A percentile compares a stretch with the other conserved stretches of the same genome.
Conservation (phyloP, 2,888 invertebrate genomes). For the Chloroclysta siterata region DNA sequence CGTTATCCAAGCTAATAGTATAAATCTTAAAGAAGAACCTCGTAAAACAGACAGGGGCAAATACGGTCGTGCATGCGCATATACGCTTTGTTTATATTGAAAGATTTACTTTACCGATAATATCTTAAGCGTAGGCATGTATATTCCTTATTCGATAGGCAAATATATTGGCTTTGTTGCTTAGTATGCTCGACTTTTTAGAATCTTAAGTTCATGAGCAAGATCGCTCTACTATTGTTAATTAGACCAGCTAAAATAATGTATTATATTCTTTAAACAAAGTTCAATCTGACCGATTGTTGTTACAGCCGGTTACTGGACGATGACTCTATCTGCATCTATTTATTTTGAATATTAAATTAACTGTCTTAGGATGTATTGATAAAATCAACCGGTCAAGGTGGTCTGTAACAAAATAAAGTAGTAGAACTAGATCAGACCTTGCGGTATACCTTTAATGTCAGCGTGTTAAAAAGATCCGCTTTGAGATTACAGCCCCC, state of each 20-base stretch:
- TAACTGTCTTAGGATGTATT: slow-evolving; percentile 32
- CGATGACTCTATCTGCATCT: background rate
- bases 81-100: slow-evolving; percentile 51
- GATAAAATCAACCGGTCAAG: slow-evolving; percentile 48
- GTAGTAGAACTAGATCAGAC: slow-evolving; percentile 51
- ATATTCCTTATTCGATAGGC: slow-evolving; percentile 38
- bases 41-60: slow-evolving; percentile 65
- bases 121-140: slow-evolving; percentile 45
- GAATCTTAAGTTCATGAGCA: background rate
- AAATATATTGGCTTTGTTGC: slow-evolving; percentile 44
- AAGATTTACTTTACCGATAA: slow-evolving; percentile 54
- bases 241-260: too few relatives aligned
- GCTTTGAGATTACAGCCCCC: slow-evolving; percentile 59
- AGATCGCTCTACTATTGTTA: background rate
- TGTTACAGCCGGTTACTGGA: too few relatives aligned
- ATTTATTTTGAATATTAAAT: slow-evolving; percentile 28
- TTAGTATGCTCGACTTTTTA: background rate
- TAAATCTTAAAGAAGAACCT: slow-evolving; percentile 61
- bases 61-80: slow-evolving; percentile 48
- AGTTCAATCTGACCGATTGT: too few relatives aligned
- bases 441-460: slow-evolving; percentile 64
- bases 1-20: slow-evolving; percentile 68
- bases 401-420: slow-evolving; percentile 42
- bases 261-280: too few relatives aligned
- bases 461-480: slow-evolving; percentile 53